Base-by-base conservation (phyloP, 2,797 vertebrate genomes). In the Acipenser ruthenus region DNA sequence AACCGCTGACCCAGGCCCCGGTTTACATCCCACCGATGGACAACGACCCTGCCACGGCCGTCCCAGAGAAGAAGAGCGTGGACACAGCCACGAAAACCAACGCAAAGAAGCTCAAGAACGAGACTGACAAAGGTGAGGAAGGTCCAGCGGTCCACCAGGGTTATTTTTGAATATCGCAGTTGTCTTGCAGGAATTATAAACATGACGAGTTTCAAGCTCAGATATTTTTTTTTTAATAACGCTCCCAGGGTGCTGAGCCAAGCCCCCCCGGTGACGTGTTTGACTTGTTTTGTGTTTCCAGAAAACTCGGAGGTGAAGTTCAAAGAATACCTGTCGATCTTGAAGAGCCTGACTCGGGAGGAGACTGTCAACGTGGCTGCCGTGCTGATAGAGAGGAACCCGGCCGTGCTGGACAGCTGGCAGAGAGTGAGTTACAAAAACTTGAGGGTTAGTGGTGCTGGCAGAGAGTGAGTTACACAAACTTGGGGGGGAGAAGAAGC, bases 241-340 rank as follows among this genome's bases (percentile, higher is more conserved):
- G 2, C 23, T 37, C 23, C 23, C 23, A 37, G 2, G 2, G 23
- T 50, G 12, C 50, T 67, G n/a, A 62, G 51, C 37, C 3, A 60
- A 18, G 7, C 50, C 15, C 18, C 1, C 1, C 11, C 60, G n/a
- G 10, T 60, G 49, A 49, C 18, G 10, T 23, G 13, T 67, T 37
- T 51, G 60, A 60, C n/a, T 67, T 78, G 23, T 37, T 37, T 37
- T 73, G 55, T 78, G 49, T 73, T 58, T 78, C 49, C 84, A 91
- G 96, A 97, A 89, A 97, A 95, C 71, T 86, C 90, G 2, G 93
- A 94, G 82, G 84, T 96, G 59, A 99, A 96, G 82, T 91, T 98
- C 80, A 98, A 96, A 84, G 95, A 97, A 79, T 89, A 98, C 65
- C 85, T 94, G 15, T 79, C 90, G 37, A 86, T 89, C 67, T 82